These are phyloP conservation scores for Clarias gariepinus DNA, from an alignment of 2,113 vertebrate genomes.

Conservation along the genomic window DNA sequence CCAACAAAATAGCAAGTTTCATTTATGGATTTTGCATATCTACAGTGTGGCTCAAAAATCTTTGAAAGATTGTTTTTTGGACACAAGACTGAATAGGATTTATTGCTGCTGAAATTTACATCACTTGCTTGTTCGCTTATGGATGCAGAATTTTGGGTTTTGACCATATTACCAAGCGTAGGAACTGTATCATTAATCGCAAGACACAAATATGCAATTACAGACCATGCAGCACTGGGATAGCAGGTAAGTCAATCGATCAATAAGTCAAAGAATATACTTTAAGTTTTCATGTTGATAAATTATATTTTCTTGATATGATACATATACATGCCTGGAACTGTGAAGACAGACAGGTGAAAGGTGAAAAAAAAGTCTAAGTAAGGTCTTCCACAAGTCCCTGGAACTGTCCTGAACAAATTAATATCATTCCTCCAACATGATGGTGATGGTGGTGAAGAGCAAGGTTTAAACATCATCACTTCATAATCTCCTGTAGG, in stretches of 20 bases:
- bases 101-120: no score
- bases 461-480: not conserved
- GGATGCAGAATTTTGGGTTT: not conserved
- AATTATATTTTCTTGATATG: not conserved
- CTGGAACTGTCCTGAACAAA: not conserved
- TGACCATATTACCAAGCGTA: not conserved
- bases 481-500: not conserved
- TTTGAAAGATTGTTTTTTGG: no score
- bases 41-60: no score
- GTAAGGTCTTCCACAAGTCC: not conserved
- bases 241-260: no score
- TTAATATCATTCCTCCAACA: not conserved
- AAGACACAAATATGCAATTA: not conserved
- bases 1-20: not conserved
- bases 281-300: not conserved
- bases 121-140: no score
- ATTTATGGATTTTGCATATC: constrained; percentile 6
- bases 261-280: not conserved
- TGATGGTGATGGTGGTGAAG: not conserved
- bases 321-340: not conserved
- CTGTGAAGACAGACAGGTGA: not conserved
- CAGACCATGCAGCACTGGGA: not conserved
- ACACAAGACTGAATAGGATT: no score
- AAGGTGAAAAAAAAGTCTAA: not conserved
- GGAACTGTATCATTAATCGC: not conserved